Percentiles rank a stretch among this genome's conserved stretches.
These are phyloP conservation scores for Elymnias hypermnestra DNA, from an alignment of 1,140 invertebrate species.

Conservation along the genomic window DNA sequence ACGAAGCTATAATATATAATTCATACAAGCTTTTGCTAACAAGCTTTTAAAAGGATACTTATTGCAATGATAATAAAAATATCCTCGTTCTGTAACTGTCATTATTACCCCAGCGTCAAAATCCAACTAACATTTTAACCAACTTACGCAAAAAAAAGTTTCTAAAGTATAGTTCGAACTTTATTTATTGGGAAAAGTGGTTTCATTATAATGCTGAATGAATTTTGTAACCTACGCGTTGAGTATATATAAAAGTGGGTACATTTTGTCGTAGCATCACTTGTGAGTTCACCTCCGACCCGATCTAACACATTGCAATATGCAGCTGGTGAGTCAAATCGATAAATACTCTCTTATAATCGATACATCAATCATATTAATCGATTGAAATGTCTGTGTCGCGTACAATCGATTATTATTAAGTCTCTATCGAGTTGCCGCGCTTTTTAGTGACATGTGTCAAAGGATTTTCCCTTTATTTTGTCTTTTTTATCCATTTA, in stretches of 20 bases:
- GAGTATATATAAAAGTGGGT: slow-evolving; percentile 46
- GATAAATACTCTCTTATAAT: not conserved
- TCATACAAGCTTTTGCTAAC: no score
- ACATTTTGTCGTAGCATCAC: slow-evolving; percentile 34
- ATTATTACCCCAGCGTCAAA: no score
- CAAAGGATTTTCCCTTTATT: no score
- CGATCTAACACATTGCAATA: slow-evolving; percentile 39
- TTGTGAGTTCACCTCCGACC: slow-evolving; percentile 51
- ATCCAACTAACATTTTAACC: slow-evolving; percentile 9
- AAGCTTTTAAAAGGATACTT: no score
- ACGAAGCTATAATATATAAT: no score
- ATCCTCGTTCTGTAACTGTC: no score
- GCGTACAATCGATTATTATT: not conserved
- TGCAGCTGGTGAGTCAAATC: slow-evolving; percentile 57
- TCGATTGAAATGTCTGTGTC: not conserved
- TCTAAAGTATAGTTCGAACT: slow-evolving; percentile 35
- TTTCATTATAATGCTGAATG: slow-evolving; percentile 56
- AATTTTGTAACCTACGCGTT: slow-evolving; percentile 50
- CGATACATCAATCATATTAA: not conserved
- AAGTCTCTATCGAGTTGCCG: no score
- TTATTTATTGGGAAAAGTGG: slow-evolving; percentile 58
- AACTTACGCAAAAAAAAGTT: slow-evolving; percentile 52
- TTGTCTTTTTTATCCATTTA: no score
- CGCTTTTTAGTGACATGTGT: no score
- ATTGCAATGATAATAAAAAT: no score